These are phyloP conservation scores for Capitulum mitella DNA, from an alignment of 2,888 invertebrate species.

Conservation along the genomic window DNA sequence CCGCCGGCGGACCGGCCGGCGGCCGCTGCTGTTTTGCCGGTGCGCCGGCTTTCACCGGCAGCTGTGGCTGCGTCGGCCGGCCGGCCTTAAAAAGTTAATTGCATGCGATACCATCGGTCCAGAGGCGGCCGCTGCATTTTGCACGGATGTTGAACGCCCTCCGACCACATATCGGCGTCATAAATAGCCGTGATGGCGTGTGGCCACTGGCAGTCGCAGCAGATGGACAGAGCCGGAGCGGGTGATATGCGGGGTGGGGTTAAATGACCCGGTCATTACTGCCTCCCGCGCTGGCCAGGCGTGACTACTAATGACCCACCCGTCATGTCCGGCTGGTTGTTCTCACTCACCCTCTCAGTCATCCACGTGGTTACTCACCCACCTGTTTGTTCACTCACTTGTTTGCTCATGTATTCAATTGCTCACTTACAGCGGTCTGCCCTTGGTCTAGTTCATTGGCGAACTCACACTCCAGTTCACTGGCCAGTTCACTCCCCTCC, in stretches of 20 bases:
- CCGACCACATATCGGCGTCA: neutral
- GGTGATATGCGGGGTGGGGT: neutral
- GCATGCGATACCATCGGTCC: neutral
- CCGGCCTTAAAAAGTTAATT: constrained; percentile 13
- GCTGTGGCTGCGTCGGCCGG: neutral
- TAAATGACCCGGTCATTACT: neutral
- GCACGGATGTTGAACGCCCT: neutral
- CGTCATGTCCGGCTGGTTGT: no score
- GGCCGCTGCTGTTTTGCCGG: constrained; percentile 20
- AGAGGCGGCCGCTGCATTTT: neutral
- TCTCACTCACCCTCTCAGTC: no score
- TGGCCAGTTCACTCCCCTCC: no score
- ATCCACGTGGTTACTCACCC: no score
- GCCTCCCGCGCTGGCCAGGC: neutral
- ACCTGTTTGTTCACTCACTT: no score
- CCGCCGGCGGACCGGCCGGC: neutral
- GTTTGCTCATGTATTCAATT: no score
- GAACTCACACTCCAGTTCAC: no score
- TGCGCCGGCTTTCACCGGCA: constrained; percentile 15
- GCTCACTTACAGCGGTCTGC: no score
- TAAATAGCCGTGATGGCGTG: neutral
- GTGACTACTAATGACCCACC: no score
- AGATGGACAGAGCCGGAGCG: neutral
- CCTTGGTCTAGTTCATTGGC: no score
- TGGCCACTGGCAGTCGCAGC: neutral